Base-by-base conservation (phyloP, 2,797 vertebrate species). In the Sebastes wilsoni region DNA sequence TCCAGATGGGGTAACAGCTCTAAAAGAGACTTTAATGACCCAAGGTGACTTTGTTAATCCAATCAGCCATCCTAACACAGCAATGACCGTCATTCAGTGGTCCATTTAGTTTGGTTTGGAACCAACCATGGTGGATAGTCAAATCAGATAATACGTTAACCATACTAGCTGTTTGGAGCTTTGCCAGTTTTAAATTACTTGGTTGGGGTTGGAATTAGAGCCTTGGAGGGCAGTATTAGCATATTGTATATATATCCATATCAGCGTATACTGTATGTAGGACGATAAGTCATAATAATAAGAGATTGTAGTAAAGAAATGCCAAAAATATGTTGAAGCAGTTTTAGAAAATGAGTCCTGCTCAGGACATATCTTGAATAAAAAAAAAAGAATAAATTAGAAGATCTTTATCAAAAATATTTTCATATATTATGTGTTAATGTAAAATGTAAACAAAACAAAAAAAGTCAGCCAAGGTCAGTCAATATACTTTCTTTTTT, bases 11-110 rank as follows among this genome's bases (percentile, higher is more conserved):
- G 42, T 28, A 69, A 80, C 5, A 1, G 79, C 72, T 76, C 77
- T 85, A 77, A 81, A 72, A 79, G 66, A 75, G 78, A 23, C 49
- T 86, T 32, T 71, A 79, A 87, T 80, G 78, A 81, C 9, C 87
- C 66, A 72, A 83, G 73, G 84, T 89, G 87, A 92, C 82, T 72
- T 66, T 75, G 69, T 75, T 64, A 84, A 76, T 82, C 66, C 71
- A 70, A 85, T 92, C 72, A 87, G 34, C 34, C 28, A 8, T 72
- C 55, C 59, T 74, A 71, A 68, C 68, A 58, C 54, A 18, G 16
- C 60, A 49, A 23, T 82, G 80, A 66, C 73, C 5, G 30, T 20
- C 62, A 34, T 72, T 75, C 82, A 80, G 55, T 70, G 34, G 32
- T 34, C 16, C 42, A 32, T 82, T 83, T 65, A 25, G 20, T 88